phyloP scores from a whole-genome alignment of 2,113 vertebrate species.

The Heterotis niloticus region DNA sequence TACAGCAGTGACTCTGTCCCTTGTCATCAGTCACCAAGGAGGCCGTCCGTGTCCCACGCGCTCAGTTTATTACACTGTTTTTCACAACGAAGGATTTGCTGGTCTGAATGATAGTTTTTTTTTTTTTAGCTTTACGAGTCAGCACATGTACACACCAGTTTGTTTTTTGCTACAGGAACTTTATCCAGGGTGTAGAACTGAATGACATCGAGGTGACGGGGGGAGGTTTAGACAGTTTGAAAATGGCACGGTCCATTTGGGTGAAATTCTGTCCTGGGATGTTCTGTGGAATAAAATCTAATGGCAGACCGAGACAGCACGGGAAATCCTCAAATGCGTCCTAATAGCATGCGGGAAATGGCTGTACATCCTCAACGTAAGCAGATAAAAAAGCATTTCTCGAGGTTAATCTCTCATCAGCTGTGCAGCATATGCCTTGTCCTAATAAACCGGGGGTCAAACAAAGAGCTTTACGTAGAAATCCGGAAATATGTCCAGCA shows the following conservation, averaged over 20 bases:
- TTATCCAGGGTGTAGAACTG: too few relatives aligned
- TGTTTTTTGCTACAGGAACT: too few relatives aligned
- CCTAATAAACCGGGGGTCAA: background rate
- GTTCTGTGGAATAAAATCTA: background rate
- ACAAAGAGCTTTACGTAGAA: background rate
- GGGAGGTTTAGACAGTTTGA: too few relatives aligned
- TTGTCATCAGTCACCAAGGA: background rate
- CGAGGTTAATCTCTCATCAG: background rate
- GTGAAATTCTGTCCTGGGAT: background rate
- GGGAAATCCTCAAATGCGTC: background rate
- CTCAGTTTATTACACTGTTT: too few relatives aligned
- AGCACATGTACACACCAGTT: too few relatives aligned
- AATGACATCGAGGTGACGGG: too few relatives aligned
- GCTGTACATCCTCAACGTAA: background rate
- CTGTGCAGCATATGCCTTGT: background rate
- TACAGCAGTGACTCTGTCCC: slow-evolving; percentile 47
- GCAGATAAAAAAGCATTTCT: background rate
- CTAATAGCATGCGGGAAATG: background rate
- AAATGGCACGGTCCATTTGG: too few relatives aligned
- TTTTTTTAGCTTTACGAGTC: too few relatives aligned
- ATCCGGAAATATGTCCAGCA: background rate
- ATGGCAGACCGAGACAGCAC: background rate
- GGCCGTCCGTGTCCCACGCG: background rate
- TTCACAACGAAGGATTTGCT: too few relatives aligned
- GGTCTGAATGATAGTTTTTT: too few relatives aligned